Evolutionary conservation across 1,140 invertebrate genomes (phyloP).

Genomic region (Laupala kohalensis): DNA sequence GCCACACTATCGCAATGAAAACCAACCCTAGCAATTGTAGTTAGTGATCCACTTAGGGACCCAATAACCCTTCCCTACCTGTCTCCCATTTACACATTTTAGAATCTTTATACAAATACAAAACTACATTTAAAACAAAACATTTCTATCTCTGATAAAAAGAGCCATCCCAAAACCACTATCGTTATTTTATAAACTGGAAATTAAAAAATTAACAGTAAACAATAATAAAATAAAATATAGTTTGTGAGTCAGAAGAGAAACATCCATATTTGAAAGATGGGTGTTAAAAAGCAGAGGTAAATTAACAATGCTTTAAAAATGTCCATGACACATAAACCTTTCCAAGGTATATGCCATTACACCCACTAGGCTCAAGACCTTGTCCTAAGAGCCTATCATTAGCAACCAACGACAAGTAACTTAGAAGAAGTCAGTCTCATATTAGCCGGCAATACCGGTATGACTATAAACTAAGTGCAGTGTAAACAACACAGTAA

Average conservation of each 20-base stretch:
- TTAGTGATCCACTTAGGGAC: background rate
- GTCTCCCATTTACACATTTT: background rate
- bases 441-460: background rate
- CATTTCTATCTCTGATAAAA: background rate
- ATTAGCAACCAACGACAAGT: background rate
- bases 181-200: background rate
- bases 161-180: background rate
- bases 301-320: background rate
- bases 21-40: background rate
- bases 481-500: slow-evolving; percentile 8
- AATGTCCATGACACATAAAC: background rate
- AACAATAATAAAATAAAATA: background rate
- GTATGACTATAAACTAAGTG: background rate
- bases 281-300: background rate
- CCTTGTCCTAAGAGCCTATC: background rate
- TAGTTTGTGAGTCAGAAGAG: background rate
- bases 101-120: background rate
- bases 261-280: background rate
- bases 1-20: background rate
- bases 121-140: background rate
- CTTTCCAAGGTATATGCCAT: background rate
- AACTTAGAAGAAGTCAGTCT: background rate
- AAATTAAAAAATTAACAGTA: background rate
- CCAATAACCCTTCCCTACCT: background rate
- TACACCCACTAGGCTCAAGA: background rate